These are phyloP conservation scores for Microctonus aethiopoides DNA, from an alignment of 2,888 invertebrate species.

Conservation along the genomic window DNA sequence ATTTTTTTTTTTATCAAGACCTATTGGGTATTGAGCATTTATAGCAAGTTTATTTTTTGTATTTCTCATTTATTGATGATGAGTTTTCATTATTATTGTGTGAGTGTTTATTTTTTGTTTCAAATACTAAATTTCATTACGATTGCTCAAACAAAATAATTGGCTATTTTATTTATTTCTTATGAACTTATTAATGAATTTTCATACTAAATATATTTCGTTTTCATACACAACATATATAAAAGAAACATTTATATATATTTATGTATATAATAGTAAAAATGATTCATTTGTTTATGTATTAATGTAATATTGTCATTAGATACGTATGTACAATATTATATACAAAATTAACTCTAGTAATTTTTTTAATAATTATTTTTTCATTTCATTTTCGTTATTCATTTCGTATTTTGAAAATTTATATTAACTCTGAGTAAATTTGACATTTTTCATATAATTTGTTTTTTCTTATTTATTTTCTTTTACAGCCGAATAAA, in stretches of 20 bases:
- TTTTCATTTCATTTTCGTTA: not conserved
- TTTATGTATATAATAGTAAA: slow-evolving; percentile 31
- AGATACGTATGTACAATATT: slow-evolving; percentile 62
- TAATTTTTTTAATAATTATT: not conserved
- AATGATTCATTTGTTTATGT: slow-evolving; percentile 42
- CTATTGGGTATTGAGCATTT: not conserved
- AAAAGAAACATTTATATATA: slow-evolving; percentile 19
- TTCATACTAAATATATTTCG: slow-evolving; percentile 36
- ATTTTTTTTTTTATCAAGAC: slow-evolving; percentile 9
- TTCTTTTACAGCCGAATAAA: not conserved
- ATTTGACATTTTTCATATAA: not conserved
- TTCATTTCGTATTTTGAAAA: not conserved
- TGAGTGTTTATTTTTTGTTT: not conserved
- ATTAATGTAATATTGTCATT: slow-evolving; percentile 54
- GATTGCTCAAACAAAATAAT: slow-evolving; percentile 13
- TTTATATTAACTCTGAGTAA: not conserved
- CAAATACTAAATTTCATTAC: slow-evolving; percentile 17
- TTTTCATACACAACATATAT: slow-evolving; percentile 39
- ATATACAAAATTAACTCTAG: slow-evolving; percentile 53
- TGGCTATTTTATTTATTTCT: slow-evolving; percentile 22
- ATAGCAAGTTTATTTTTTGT: not conserved
- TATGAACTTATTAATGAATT: slow-evolving; percentile 25
- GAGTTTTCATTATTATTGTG: not conserved
- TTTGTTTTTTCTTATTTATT: slow-evolving; percentile 4
- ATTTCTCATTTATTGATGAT: not conserved